Conservation (phyloP, 2,797 vertebrate genomes). For the Craterocephalus amniculus region DNA sequence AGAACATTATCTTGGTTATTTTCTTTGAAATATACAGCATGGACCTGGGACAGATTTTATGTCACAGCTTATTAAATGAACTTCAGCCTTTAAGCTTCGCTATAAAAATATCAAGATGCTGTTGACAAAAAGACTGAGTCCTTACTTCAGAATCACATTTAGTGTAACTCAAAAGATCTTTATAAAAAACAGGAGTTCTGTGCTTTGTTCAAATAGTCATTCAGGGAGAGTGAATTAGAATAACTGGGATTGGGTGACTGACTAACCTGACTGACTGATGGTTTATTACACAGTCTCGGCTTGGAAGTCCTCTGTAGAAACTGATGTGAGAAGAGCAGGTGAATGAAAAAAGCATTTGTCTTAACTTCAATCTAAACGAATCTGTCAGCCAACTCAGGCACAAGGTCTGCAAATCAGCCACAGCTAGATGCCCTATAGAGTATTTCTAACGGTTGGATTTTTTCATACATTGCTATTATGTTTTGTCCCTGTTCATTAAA, state of each 20-base stretch:
- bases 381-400: neutral
- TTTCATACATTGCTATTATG: neutral
- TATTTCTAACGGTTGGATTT: neutral
- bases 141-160: conserved; percentile 42
- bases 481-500: neutral
- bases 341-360: neutral
- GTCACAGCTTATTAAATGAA: conserved; percentile 43
- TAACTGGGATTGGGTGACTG: conserved; percentile 42
- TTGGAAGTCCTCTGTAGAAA: neutral
- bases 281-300: neutral
- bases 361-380: neutral
- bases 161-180: conserved; percentile 45
- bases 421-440: neutral
- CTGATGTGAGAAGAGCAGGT: neutral
- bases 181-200: conserved; percentile 8
- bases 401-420: neutral
- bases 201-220: conserved; percentile 48
- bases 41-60: conserved; percentile 39
- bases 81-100: conserved; percentile 36
- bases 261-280: conserved; percentile 27
- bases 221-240: conserved; percentile 56
- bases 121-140: conserved; percentile 38
- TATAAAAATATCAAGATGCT: conserved; percentile 41
- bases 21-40: conserved; percentile 45
- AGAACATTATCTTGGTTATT: conserved; percentile 38